These are phyloP conservation scores for Xiphorhynchus elegans DNA, from an alignment of 2,113 vertebrate genomes.

Conservation along the genomic window DNA sequence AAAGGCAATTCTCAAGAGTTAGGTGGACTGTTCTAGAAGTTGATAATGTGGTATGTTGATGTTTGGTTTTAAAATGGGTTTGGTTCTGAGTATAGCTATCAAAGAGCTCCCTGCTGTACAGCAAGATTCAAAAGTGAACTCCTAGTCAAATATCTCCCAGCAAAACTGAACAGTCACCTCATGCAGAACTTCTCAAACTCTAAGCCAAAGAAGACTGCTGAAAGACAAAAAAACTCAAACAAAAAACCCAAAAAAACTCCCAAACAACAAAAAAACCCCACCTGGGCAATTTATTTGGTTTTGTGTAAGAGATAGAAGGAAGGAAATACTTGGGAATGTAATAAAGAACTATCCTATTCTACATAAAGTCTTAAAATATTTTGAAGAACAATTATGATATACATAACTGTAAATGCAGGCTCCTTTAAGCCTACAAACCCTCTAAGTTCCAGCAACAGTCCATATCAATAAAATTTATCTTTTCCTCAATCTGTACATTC, in stretches of 20 bases:
- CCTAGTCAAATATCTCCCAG: not conserved
- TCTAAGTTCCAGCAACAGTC: not conserved
- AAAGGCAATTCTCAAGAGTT: not conserved
- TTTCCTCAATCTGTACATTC: slow-evolving; percentile 38
- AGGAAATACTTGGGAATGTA: not conserved
- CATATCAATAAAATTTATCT: slow-evolving; percentile 10
- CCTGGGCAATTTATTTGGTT: not conserved
- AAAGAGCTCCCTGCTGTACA: not conserved
- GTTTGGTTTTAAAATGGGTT: not conserved
- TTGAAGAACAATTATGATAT: not conserved
- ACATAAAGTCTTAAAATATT: not conserved
- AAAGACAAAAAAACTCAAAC: not conserved
- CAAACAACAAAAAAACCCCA: not conserved
- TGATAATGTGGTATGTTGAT: not conserved
- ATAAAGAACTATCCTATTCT: not conserved
- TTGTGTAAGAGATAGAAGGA: not conserved
- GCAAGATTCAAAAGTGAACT: not conserved
- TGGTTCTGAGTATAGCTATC: not conserved
- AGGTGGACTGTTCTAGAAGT: not conserved
- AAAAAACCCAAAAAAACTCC: too few species aligned
- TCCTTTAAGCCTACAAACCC: not conserved
- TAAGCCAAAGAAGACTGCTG: not conserved
- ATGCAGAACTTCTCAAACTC: not conserved
- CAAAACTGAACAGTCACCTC: not conserved
- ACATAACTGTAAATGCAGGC: not conserved